Evolutionary conservation across 1,140 invertebrate species (phyloP), one percentile per base, ranked within the genome.

Genomic region (Daktulosphaira vitifoliae): DNA sequence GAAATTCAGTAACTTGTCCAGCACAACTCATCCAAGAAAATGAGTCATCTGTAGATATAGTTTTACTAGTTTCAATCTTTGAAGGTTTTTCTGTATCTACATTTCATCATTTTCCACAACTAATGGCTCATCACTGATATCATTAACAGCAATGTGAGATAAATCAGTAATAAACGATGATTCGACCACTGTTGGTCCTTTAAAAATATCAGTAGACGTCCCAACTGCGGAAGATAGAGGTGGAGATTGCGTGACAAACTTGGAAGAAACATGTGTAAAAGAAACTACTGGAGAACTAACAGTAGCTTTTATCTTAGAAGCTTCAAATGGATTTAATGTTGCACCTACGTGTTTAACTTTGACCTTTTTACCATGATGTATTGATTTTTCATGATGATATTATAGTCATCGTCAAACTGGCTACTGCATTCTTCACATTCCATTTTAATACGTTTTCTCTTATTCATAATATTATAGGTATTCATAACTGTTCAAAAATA

Each of bases 11-110:
- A 53, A 53, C 51, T 53, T 53, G 25, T 37, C 25, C 23, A 33
- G 33, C 51, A 53, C 51, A 53, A 26, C 25, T 53, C 15, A 53
- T 53, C 25, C 51, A 53, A 18, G 51, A 53, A 53, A 53, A 53
- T 53, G 51, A 53, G 13, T 33, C 51, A 53, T 53, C 25, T 53
- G 25, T 15, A 53, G 25, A 25, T 8, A 53, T 53, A 53, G 25
- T 29, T 53, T 16, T 16, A 53, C 25, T 53, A 33, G 51, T 53
- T 53, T 53, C 13, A 53, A 16, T 53, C 51, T 53, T 15, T 9
- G 15, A 11, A 53, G n/a, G 51, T 8, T 33, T 53, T 53, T 53
- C 51, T 53, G n/a, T 53, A 53, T 53, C 25, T 15, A 53, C 9
- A n/a, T 53, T 53, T 53, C 25, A 53, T 53, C 9, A 29, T n/a